Percentiles rank a stretch among this genome's conserved stretches.
Evolutionary conservation across 2,113 vertebrate species (phyloP).

Genomic region (Dipodomys stephensi): DNA sequence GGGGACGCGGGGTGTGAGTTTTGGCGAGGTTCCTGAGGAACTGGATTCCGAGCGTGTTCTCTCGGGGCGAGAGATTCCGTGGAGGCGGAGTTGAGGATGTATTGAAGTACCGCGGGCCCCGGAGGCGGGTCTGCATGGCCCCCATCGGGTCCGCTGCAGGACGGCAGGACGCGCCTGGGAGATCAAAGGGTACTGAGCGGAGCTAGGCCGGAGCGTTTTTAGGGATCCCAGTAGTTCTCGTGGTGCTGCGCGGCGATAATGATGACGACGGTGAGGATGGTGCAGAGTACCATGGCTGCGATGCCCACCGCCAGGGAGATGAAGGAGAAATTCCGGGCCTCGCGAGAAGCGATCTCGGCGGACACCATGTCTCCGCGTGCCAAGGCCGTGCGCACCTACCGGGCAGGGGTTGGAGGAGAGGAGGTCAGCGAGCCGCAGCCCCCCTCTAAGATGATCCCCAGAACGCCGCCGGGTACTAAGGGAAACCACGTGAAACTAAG

Average conservation of each 20-base stretch:
- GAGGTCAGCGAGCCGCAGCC: background rate
- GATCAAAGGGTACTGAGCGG: conserved; percentile 30
- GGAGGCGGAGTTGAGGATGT: conserved; percentile 53
- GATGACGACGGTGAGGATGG: conserved; percentile 96
- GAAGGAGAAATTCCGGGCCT: conserved; percentile 97
- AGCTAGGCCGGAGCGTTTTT: conserved; percentile 51
- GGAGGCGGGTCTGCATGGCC: background rate
- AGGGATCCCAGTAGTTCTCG: conserved; percentile 96
- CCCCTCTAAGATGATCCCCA: background rate
- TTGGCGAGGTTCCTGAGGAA: conserved; percentile 68
- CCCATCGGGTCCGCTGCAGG: background rate
- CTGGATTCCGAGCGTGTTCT: conserved; percentile 56
- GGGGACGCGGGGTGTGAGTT: background rate
- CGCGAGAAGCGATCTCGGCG: conserved; percentile 95
- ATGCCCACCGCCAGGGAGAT: conserved; percentile 96
- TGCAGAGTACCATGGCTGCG: conserved; percentile 95
- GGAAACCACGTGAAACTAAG: background rate
- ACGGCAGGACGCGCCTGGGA: conserved; percentile 21
- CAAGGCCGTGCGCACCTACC: conserved; percentile 93
- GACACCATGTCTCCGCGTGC: conserved; percentile 95
- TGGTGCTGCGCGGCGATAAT: conserved; percentile 97
- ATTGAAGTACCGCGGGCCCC: background rate
- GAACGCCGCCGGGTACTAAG: conserved; percentile 12
- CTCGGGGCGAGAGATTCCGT: conserved; percentile 23
- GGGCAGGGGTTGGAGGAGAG: background rate